Conservation (phyloP, 2,888 invertebrate genomes). For the Isoperla grammatica region DNA sequence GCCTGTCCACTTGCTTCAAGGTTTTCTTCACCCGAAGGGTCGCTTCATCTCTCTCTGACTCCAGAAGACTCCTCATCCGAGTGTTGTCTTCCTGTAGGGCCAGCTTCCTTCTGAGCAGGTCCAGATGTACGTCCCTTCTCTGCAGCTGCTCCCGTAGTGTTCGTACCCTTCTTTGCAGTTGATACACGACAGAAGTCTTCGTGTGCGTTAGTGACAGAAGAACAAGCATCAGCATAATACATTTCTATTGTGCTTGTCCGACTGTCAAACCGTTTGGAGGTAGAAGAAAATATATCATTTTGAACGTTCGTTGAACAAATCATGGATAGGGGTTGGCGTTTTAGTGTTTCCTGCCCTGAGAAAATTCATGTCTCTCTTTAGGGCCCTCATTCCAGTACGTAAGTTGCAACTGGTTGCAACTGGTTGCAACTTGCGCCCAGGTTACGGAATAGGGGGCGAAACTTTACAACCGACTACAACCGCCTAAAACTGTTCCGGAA, state of each 20-base stretch:
- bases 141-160: constrained; percentile 85
- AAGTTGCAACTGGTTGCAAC: too few relatives aligned
- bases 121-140: constrained; percentile 85
- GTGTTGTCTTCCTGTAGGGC: constrained; percentile 74
- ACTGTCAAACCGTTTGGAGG: neutral
- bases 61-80: constrained; percentile 55
- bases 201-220: too few relatives aligned
- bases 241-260: too few relatives aligned
- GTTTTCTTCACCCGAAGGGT: constrained; percentile 65
- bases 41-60: constrained; percentile 48
- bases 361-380: too few relatives aligned
- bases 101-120: constrained; percentile 80
- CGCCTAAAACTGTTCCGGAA: too few relatives aligned
- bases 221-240: neutral
- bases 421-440: too few relatives aligned
- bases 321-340: too few relatives aligned
- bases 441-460: too few relatives aligned
- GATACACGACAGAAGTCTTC: constrained; percentile 82
- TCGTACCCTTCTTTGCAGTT: constrained; percentile 79
- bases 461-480: too few relatives aligned
- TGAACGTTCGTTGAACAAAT: too few relatives aligned
- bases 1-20: constrained; percentile 75
- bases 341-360: too few relatives aligned
- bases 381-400: too few relatives aligned
- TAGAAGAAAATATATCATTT: neutral